Evolutionary conservation across 2,888 invertebrate genomes (phyloP), one percentile per base, ranked within the genome.

Genomic region (Arrhopalites spinosus): DNA sequence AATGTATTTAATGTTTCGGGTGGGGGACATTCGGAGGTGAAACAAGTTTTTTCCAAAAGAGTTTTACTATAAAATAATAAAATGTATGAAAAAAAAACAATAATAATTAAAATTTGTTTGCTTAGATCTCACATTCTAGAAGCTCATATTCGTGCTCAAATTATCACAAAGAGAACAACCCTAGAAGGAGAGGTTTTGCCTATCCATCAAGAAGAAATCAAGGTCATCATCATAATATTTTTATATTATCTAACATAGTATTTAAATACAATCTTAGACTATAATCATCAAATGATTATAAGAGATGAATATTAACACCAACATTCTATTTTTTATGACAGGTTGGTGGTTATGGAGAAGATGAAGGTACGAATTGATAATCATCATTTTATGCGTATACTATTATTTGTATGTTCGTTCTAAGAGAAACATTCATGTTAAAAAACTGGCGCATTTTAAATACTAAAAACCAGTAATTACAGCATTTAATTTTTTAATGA

Each of bases 21-120:
- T 97, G 0, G 97, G 96, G 1, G 97, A 98, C 85, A 93, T 97
- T 91, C 89, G 96, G 30, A 93, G 92, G 85, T 70, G 50, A 70
- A 43, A n/a, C n/a, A n/a, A n/a, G n/a, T n/a, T n/a, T n/a, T n/a
- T n/a, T n/a, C n/a, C n/a, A n/a, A n/a, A n/a, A n/a, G n/a, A n/a
- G n/a, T n/a, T n/a, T n/a, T n/a, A n/a, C n/a, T n/a, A n/a, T n/a
- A n/a, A n/a, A n/a, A n/a, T n/a, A n/a, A n/a, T n/a, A n/a, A n/a
- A n/a, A n/a, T n/a, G n/a, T n/a, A n/a, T n/a, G n/a, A n/a, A n/a
- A n/a, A n/a, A n/a, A n/a, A n/a, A n/a, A n/a, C n/a, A n/a, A n/a
- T n/a, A n/a, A n/a, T n/a, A n/a, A n/a, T n/a, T n/a, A n/a, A n/a
- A n/a, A n/a, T n/a, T n/a, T 69, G 17, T 17, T 53, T 29, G n/a